Percentiles rank a stretch among this genome's conserved stretches.
These are phyloP conservation scores for Myiopsitta monachus DNA, from an alignment of 2,113 vertebrate genomes.

Conservation along the genomic window DNA sequence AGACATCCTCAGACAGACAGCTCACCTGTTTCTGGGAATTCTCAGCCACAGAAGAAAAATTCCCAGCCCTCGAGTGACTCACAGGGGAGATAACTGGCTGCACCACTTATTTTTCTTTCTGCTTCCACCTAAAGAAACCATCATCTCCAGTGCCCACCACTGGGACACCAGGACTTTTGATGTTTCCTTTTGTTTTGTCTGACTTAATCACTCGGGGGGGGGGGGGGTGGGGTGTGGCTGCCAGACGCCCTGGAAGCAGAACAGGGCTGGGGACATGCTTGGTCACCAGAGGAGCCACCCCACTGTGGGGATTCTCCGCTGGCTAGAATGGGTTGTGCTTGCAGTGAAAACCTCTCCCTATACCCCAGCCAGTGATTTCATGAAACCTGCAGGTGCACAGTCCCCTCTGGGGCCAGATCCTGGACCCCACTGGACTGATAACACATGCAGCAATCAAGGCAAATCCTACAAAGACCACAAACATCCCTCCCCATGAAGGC, in stretches of 20 bases:
- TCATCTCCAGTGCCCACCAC: neutral
- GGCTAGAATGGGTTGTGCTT: neutral
- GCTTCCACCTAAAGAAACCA: constrained; percentile 13
- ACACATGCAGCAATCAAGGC: rapidly evolving
- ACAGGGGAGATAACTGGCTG: constrained; percentile 7
- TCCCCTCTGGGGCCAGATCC: neutral
- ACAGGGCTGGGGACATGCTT: neutral
- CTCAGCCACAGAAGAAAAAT: constrained; percentile 10
- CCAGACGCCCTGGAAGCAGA: neutral
- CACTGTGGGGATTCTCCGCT: neutral
- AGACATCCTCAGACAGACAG: neutral
- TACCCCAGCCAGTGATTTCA: neutral
- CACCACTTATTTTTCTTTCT: neutral
- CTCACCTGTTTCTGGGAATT: constrained; percentile 38
- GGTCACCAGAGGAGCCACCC: rapidly evolving
- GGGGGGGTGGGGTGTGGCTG: rapidly evolving
- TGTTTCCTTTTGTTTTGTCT: neutral
- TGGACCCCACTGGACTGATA: neutral
- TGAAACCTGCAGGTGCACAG: neutral
- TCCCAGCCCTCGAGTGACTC: constrained; percentile 43
- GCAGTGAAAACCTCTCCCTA: neutral
- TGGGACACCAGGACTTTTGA: neutral
- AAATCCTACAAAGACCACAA: rapidly evolving
- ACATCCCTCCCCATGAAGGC: neutral
- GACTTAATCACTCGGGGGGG: neutral